These are phyloP conservation scores for Murina feae DNA, from an alignment of 2,113 vertebrate species.

Conservation along the genomic window DNA sequence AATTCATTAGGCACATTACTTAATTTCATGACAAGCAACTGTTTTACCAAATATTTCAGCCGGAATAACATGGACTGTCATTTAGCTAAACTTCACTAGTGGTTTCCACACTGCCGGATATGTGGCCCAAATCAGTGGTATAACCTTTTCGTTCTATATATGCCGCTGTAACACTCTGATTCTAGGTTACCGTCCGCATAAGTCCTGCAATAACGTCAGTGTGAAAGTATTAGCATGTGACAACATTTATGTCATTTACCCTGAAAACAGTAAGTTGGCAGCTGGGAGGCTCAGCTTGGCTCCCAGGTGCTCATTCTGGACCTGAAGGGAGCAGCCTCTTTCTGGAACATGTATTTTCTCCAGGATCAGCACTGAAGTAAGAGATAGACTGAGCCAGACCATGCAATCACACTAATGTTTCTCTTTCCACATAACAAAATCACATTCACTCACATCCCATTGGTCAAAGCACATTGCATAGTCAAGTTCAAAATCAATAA, in stretches of 20 bases:
- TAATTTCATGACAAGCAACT: not conserved
- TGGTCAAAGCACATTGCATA: not conserved
- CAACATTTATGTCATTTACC: not conserved
- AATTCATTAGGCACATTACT: not conserved
- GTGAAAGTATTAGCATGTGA: not conserved
- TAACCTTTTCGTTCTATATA: not conserved
- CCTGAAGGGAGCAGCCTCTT: not conserved
- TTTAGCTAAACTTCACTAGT: not conserved
- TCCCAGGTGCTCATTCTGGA: not conserved
- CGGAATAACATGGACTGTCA: not conserved
- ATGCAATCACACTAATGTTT: not conserved
- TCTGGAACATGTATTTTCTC: not conserved
- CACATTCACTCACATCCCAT: not conserved
- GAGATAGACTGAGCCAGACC: not conserved
- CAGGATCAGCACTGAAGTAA: not conserved
- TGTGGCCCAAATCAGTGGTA: not conserved
- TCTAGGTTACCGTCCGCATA: not conserved
- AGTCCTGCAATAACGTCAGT: not conserved
- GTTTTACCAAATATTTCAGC: not conserved
- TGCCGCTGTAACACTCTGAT: not conserved
- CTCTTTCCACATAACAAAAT: not conserved
- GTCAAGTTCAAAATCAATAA: not conserved
- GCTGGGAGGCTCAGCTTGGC: not conserved
- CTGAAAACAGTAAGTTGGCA: not conserved
- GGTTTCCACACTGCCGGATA: not conserved